Evolutionary conservation across 2,888 invertebrate genomes (phyloP), one percentile per base, ranked within the genome.

Genomic region (Trichopria drosophilae): DNA sequence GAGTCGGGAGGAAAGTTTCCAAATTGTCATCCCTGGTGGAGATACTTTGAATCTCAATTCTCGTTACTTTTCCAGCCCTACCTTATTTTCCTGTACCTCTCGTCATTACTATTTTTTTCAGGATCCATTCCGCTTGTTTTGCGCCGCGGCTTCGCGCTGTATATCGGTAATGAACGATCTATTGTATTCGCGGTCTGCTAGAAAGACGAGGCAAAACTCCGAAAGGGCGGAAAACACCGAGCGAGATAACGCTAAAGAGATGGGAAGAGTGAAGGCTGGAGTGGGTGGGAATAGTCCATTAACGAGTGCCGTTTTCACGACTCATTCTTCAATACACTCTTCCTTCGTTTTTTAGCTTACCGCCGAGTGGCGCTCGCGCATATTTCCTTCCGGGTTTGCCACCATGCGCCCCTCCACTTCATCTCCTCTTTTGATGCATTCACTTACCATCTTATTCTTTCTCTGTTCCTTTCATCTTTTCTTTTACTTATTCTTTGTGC

Each of bases 91-190:
- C 12, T n/a, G n/a, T n/a, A n/a, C n/a, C 51, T 54, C 53, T 42
- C 59, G 53, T 63, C 65, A 60, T 65, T 67, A 64, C 63, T 62
- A 65, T 63, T 61, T 63, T 47, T 53, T 55, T 60, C 55, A 57
- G n/a, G n/a, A n/a, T n/a, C 61, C 64, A 39, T 51, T 57, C 41
- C 50, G 44, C 53, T 47, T 49, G 28, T 56, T 53, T 56, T 53
- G 28, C 23, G n/a, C 18, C 13, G 29, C 39, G 40, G 53, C 55
- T 43, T 56, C 58, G 55, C 53, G 39, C 62, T 29, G 32, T 44
- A 41, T 68, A 72, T 71, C 72, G 67, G 67, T 72, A 72, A 72
- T 70, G 72, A 72, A 72, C 69, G 67, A 71, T 71, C 72, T 63
- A 72, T 72, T 72, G 72, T 72, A 68, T 58, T 62, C 64, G 59